A percentile compares a stretch with the other conserved stretches of the same genome.
Evolutionary conservation across 2,113 vertebrate genomes (phyloP).

Genomic region (Salvelinus fontinalis): DNA sequence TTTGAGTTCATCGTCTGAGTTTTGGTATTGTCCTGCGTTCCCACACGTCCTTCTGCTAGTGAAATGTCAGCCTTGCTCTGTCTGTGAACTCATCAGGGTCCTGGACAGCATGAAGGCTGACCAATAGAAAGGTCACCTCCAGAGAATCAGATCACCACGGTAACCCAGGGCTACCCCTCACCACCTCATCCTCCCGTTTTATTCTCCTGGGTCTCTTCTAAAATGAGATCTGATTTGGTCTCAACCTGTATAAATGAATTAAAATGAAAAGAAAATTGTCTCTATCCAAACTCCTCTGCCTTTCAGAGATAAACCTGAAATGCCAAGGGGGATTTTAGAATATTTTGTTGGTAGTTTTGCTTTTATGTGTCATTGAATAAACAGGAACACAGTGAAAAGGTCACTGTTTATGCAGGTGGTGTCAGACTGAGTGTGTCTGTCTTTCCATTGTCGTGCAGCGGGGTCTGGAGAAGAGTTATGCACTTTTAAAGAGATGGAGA

Average conservation of each 20-base stretch:
- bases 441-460: conserved; percentile 16
- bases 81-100: conserved; percentile 44
- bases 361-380: conserved; percentile 23
- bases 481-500: conserved; percentile 38
- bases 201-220: conserved; percentile 21
- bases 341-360: not conserved
- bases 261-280: conserved; percentile 11
- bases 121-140: conserved; percentile 65
- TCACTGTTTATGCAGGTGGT: conserved; percentile 14
- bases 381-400: conserved; percentile 20
- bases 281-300: not conserved
- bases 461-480: conserved; percentile 5
- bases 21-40: conserved; percentile 22
- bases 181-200: conserved; percentile 20
- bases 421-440: not conserved
- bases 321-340: conserved; percentile 11
- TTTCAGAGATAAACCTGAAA: conserved; percentile 12
- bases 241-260: conserved; percentile 32
- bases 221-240: conserved; percentile 23
- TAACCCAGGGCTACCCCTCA: conserved; percentile 35
- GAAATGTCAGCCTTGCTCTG: conserved; percentile 62
- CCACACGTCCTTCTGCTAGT: conserved; percentile 21
- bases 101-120: conserved; percentile 37
- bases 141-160: conserved; percentile 61
- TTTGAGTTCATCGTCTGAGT: not conserved